Evolutionary conservation across 2,888 invertebrate species (phyloP).

Genomic region (Graphium colonna): DNA sequence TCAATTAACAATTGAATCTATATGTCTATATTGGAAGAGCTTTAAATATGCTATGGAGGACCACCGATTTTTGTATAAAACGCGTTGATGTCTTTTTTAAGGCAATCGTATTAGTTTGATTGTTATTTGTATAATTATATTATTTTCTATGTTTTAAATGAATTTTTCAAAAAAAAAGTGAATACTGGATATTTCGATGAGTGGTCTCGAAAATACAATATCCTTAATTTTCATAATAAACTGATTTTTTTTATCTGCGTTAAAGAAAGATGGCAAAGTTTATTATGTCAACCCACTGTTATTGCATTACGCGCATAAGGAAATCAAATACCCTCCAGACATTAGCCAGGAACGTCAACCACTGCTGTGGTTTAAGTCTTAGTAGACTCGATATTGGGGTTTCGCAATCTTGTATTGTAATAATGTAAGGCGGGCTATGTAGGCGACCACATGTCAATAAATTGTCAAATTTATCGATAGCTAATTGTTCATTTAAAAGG

Average conservation of each 20-base stretch:
- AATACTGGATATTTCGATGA: too few species aligned
- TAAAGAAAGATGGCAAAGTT: background rate
- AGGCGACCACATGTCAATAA: conserved; percentile 38
- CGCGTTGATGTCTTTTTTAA: too few species aligned
- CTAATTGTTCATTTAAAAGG: conserved; percentile 4
- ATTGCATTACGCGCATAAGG: conserved; percentile 57
- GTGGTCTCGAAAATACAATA: too few species aligned
- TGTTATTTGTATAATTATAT: too few species aligned
- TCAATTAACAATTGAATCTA: too few species aligned
- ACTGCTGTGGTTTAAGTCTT: conserved; percentile 54
- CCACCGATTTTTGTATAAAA: too few species aligned
- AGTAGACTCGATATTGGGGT: conserved; percentile 56
- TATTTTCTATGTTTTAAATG: too few species aligned
- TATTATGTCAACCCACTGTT: conserved; percentile 36
- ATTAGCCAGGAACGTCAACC: conserved; percentile 43
- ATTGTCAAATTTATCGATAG: conserved; percentile 19
- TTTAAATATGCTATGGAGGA: too few species aligned
- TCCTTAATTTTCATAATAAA: background rate
- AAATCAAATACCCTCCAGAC: conserved; percentile 53
- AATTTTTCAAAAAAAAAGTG: too few species aligned
- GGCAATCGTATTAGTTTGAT: too few species aligned
- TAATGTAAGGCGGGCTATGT: conserved; percentile 38
- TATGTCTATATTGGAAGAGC: too few species aligned
- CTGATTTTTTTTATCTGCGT: background rate
- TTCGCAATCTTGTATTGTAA: conserved; percentile 47